Evolutionary conservation across 2,888 invertebrate genomes (phyloP), one percentile per base, ranked within the genome.

Genomic region (Smittia aterrima): DNA sequence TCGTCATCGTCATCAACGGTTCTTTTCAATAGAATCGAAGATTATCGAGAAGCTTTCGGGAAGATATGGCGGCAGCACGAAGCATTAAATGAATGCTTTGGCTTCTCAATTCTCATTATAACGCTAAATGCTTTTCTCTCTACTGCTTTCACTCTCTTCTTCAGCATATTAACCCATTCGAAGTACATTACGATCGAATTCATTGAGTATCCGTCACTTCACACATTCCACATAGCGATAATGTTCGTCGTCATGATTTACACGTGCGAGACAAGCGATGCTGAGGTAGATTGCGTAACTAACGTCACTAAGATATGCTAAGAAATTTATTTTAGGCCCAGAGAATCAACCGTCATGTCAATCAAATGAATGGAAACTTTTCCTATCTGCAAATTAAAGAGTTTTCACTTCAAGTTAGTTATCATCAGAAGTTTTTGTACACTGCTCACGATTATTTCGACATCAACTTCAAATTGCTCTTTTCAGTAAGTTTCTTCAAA

Each of bases 401-500:
- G 53, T 54, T 71, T 47, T 18, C 68, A 47, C 24, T 68, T 24
- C 68, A 68, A 53, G 41, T 68, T 24, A 68, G 41, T 68, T 53
- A 22, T 25, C 68, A 68, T 68, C 68, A 68, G 7, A 11, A 18
- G 18, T 68, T 68, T 47, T 22, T 68, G 18, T 68, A 68, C 24
- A 32, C 41, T 1, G 68, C 68, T 13, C 47, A 24, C n/a, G 24
- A 68, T 24, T 68, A 47, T 18, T 47, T 68, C 16, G 27, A 22
- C 47, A 68, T 68, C 22, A 25, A 68, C 47, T 47, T 47, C 20
- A 7, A n/a, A 16, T 25, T 68, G 22, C 47, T 68, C 3, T 68
- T 68, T 20, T 68, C 68, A 25, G 68, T 68, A 20, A 25, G 18
- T 47, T 32, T 6, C 3, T 32, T 32, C 4, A 32, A 32, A 32